phyloP scores from a whole-genome alignment of 1,140 invertebrate species.

The Lepidurus packardi region DNA sequence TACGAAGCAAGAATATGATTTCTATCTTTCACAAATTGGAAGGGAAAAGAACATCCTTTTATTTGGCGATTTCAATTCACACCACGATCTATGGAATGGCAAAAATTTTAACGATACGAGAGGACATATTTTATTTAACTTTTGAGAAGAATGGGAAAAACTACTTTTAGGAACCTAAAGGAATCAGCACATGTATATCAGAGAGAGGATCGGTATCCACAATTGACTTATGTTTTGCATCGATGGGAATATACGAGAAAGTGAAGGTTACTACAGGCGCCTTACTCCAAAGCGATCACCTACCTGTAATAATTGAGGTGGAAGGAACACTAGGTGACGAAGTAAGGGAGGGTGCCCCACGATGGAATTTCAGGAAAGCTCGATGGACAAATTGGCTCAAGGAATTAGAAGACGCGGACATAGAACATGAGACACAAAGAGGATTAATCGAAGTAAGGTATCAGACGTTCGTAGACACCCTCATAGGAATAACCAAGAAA shows the following conservation, averaged over 20 bases:
- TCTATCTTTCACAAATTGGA: no score
- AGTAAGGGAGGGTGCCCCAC: background rate
- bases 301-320: background rate
- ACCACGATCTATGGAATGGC: no score
- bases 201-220: slow-evolving; percentile 4
- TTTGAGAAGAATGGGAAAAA: background rate
- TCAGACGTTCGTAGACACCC: background rate
- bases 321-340: background rate
- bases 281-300: background rate
- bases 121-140: background rate
- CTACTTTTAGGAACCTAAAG: background rate
- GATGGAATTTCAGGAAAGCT: slow-evolving; percentile 1
- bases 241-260: background rate
- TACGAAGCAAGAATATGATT: no score
- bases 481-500: slow-evolving; percentile 1
- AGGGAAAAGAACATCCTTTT: no score
- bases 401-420: background rate
- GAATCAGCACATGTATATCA: background rate
- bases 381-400: background rate
- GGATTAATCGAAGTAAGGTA: background rate
- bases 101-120: no score
- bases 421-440: background rate
- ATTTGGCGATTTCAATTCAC: no score
- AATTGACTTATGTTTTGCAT: background rate
- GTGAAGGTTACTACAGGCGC: background rate